phyloP scores from a whole-genome alignment of 2,113 vertebrate species.

The Paraplagusia blochii region DNA sequence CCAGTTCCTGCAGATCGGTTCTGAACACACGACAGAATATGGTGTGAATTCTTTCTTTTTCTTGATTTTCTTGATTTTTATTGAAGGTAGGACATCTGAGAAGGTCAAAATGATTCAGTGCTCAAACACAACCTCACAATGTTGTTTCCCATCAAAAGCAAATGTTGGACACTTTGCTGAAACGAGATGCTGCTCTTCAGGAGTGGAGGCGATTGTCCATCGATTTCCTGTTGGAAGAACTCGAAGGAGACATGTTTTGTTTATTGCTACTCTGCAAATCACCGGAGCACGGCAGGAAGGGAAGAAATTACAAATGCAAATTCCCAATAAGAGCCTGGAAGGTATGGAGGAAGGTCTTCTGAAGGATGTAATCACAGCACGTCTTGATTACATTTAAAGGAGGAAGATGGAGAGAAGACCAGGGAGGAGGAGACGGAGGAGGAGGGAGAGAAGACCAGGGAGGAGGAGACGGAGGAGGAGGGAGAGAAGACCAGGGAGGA shows the following conservation, averaged over 20 bases:
- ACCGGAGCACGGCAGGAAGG: constrained; percentile 45
- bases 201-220: constrained; percentile 45
- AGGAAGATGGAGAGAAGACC: constrained; percentile 25
- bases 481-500: too few species aligned
- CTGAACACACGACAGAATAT: not conserved
- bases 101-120: too few species aligned
- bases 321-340: constrained; percentile 63
- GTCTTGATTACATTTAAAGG: constrained; percentile 66
- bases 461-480: too few species aligned
- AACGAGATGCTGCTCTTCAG: not conserved
- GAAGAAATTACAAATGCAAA: constrained; percentile 72
- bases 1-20: not conserved
- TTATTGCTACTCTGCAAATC: constrained; percentile 63
- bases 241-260: constrained; percentile 58
- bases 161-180: constrained; percentile 15
- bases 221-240: constrained; percentile 52
- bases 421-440: too few species aligned
- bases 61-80: too few species aligned
- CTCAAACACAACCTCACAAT: not conserved
- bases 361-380: constrained; percentile 64
- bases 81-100: too few species aligned
- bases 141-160: constrained; percentile 9
- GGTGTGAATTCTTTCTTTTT: not conserved
- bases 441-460: too few species aligned
- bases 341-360: constrained; percentile 63